Evolutionary conservation across 1,140 invertebrate genomes (phyloP), one percentile per base, ranked within the genome.

Genomic region (Leptonema lineaticorne): DNA sequence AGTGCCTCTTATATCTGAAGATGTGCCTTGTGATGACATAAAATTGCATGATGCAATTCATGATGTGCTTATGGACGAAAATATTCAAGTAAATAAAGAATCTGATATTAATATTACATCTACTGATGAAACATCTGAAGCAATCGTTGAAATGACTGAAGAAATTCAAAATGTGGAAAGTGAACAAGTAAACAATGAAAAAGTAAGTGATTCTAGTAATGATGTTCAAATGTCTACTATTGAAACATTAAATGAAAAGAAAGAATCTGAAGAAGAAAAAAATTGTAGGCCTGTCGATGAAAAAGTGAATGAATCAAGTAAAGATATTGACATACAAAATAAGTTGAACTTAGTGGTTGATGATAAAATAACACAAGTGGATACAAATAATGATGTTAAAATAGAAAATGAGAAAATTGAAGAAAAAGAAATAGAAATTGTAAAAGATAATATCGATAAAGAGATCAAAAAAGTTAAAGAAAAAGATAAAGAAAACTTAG

Each of bases 1-100:
- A 37, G 63, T 73, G 72, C 72, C 63, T 73, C 57, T 56, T 68
- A n/a, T 37, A 48, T 41, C 69, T 37, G 37, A 41, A 41, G 16
- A 41, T 14, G 37, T 41, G 37, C 37, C 37, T 41, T 41, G 37
- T 41, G 16, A 9, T 16, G 37, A 50, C 60, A 53, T 57, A 53
- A 48, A 46, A 27, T 50, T 29, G 30, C 29, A 45, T 28, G 20
- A 67, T 30, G 62, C 48, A 30, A 62, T 46, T 59, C 6, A 26
- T 27, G 45, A 48, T 22, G 37, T 63, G 18, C 11, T 28, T 62
- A 41, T 63, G 26, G 9, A 22, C 9, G 14, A 20, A 30, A 11
- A 46, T 28, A 29, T 22, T 37, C 18, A 16, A 41, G 37, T 7
- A 45, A 45, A 45, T 45, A 14, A 45, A 45, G 37, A 45, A 14